Conservation (phyloP, 2,797 vertebrate species). For the Fratercula arctica region DNA sequence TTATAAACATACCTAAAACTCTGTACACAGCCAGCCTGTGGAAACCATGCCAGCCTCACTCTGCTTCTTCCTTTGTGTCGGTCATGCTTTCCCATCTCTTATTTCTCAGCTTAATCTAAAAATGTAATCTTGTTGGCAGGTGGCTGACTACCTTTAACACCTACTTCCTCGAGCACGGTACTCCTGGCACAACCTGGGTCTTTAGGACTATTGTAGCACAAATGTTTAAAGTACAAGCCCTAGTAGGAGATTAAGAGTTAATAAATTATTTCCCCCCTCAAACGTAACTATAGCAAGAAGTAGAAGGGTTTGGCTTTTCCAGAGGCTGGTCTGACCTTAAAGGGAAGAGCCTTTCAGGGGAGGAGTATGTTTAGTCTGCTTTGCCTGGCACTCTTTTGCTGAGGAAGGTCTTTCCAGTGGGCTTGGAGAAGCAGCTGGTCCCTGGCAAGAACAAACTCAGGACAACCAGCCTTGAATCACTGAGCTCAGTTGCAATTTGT, state of each 20-base stretch:
- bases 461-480: neutral
- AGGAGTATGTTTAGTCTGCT: neutral
- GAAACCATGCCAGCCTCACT: neutral
- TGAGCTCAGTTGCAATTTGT: neutral
- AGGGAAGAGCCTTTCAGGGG: neutral
- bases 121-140: neutral
- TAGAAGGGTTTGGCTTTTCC: neutral
- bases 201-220: neutral
- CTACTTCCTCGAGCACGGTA: neutral
- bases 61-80: neutral
- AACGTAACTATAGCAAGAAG: neutral
- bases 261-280: neutral
- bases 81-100: neutral
- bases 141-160: neutral
- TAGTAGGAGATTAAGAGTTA: neutral
- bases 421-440: neutral
- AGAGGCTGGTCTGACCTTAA: neutral
- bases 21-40: neutral
- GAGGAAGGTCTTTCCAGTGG: neutral
- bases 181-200: neutral
- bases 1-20: neutral
- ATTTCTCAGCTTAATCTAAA: neutral
- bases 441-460: neutral
- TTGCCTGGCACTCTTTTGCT: neutral
- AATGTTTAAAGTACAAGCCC: neutral